phyloP scores from a whole-genome alignment of 2,888 invertebrate species.

The Antitype chi region DNA sequence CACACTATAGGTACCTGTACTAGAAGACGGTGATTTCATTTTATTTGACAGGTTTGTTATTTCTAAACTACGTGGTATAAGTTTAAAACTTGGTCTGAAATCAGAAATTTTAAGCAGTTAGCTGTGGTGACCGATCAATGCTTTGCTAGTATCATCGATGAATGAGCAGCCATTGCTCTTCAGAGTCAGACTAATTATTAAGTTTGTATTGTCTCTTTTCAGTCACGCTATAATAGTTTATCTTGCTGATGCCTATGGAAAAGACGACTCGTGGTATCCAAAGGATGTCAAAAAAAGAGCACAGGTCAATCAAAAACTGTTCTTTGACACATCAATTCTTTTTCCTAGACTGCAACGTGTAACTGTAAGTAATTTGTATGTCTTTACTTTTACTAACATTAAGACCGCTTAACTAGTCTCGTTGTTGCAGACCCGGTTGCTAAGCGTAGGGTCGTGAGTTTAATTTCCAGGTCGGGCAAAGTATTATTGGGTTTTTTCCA shows the following conservation, averaged over 20 bases:
- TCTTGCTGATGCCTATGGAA: slow-evolving; percentile 88
- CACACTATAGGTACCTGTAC: slow-evolving; percentile 30
- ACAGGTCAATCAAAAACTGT: slow-evolving; percentile 88
- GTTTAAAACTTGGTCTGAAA: background rate
- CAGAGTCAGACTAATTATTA: background rate
- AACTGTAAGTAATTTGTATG: slow-evolving; percentile 78
- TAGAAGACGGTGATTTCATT: slow-evolving; percentile 78
- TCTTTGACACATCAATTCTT: slow-evolving; percentile 88
- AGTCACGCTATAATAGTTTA: slow-evolving; percentile 89
- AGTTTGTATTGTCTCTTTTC: slow-evolving; percentile 45
- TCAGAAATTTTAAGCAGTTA: too few relatives aligned
- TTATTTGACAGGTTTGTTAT: slow-evolving; percentile 77
- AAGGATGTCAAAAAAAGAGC: slow-evolving; percentile 88
- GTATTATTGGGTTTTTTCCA: too few relatives aligned
- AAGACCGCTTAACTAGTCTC: background rate
- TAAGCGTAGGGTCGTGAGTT: too few relatives aligned
- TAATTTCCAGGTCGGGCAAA: too few relatives aligned
- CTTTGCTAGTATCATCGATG: background rate
- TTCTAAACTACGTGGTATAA: background rate
- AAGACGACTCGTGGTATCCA: slow-evolving; percentile 90
- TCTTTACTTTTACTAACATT: too few relatives aligned
- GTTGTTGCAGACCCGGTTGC: too few relatives aligned
- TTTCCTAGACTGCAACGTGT: slow-evolving; percentile 81
- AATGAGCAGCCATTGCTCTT: background rate
- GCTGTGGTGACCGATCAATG: too few relatives aligned